These are phyloP conservation scores for Drosophila neocordata DNA, from an alignment of 1,140 invertebrate species.

Conservation along the genomic window DNA sequence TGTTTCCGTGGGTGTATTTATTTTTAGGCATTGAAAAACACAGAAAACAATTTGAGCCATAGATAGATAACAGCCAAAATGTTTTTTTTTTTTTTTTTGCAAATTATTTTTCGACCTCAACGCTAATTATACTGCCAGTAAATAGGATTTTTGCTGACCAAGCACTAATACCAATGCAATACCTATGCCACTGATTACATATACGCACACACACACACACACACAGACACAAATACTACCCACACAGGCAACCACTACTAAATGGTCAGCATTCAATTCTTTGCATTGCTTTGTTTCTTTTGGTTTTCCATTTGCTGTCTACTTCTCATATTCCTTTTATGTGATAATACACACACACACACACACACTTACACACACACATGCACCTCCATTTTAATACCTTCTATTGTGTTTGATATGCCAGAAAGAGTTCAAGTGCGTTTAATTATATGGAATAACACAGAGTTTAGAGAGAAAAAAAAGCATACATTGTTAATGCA, in stretches of 20 bases:
- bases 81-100: too few species aligned
- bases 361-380: background rate
- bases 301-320: slow-evolving; percentile 15
- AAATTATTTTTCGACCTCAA: slow-evolving; percentile 53
- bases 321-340: slow-evolving; percentile 27
- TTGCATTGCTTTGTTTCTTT: slow-evolving; percentile 41
- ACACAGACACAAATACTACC: slow-evolving; percentile 10
- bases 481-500: background rate
- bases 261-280: slow-evolving; percentile 30
- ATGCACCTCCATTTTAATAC: slow-evolving; percentile 22
- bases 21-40: slow-evolving; percentile 57
- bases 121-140: slow-evolving; percentile 68
- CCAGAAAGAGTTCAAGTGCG: slow-evolving; percentile 10
- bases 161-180: slow-evolving; percentile 39
- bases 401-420: slow-evolving; percentile 29
- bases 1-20: slow-evolving; percentile 51
- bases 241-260: slow-evolving; percentile 31
- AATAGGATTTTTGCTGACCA: slow-evolving; percentile 29
- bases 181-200: slow-evolving; percentile 42
- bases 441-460: slow-evolving; percentile 20
- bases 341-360: slow-evolving; percentile 43
- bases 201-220: background rate
- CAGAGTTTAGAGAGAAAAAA: background rate
- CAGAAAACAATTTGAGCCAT: slow-evolving; percentile 31
- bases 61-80: slow-evolving; percentile 40